phyloP scores from a whole-genome alignment of 2,888 invertebrate genomes.

The Drosophila pseudotalamancana region DNA sequence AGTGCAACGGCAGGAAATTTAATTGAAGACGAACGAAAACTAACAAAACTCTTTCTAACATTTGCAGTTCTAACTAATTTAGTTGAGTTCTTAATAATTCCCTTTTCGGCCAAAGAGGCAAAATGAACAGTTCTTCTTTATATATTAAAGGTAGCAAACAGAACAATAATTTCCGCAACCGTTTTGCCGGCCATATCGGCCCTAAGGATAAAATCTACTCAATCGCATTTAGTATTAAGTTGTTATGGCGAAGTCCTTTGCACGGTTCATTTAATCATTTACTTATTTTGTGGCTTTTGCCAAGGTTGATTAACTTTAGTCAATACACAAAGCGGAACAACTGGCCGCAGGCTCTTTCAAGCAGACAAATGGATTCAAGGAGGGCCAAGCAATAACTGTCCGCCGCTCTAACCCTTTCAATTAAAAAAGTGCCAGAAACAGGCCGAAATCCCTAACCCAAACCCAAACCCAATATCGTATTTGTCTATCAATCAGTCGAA shows the following conservation, averaged over 20 bases:
- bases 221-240: slow-evolving; percentile 31
- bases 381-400: slow-evolving; percentile 8
- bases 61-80: background rate
- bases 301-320: slow-evolving; percentile 46
- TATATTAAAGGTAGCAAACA: too few relatives aligned
- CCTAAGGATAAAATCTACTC: too few relatives aligned
- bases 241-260: slow-evolving; percentile 14
- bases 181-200: too few relatives aligned
- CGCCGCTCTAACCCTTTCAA: slow-evolving; percentile 52
- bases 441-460: slow-evolving; percentile 9
- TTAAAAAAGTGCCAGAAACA: slow-evolving; percentile 58
- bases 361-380: slow-evolving; percentile 20
- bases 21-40: slow-evolving; percentile 7
- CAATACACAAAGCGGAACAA: slow-evolving; percentile 32
- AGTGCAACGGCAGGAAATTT: background rate
- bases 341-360: slow-evolving; percentile 12
- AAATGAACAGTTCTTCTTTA: too few relatives aligned
- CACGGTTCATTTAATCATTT: slow-evolving; percentile 42
- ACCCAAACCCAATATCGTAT: slow-evolving; percentile 32
- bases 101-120: too few relatives aligned
- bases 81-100: background rate
- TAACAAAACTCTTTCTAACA: background rate
- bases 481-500: slow-evolving; percentile 73
- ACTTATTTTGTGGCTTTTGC: slow-evolving; percentile 36
- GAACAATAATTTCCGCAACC: too few relatives aligned